Evolutionary conservation across 2,113 vertebrate genomes (phyloP).

Genomic region (Alosa alosa): DNA sequence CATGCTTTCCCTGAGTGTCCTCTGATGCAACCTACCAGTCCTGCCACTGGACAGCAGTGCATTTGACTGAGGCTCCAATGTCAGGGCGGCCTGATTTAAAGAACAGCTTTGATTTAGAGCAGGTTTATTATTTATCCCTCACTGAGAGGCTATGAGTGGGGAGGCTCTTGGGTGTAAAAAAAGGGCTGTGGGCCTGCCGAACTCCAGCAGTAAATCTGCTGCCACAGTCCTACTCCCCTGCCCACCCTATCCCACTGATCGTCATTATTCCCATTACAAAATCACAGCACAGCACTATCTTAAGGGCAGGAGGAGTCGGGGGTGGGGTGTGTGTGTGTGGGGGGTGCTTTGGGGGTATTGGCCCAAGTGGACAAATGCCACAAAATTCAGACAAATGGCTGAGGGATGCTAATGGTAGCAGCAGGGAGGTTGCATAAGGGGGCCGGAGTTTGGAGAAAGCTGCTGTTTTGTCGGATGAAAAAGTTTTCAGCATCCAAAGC

Average conservation of each 20-base stretch:
- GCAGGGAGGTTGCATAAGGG: background rate
- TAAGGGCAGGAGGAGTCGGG: background rate
- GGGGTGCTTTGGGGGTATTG: background rate
- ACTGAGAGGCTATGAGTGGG: background rate
- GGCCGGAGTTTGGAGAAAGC: background rate
- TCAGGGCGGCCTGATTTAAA: background rate
- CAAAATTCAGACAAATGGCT: slow-evolving; percentile 32
- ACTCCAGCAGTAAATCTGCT: slow-evolving; percentile 45
- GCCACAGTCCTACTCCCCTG: background rate
- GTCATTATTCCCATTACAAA: slow-evolving; percentile 38
- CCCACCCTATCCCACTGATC: background rate
- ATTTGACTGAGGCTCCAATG: background rate
- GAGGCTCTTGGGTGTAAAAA: background rate
- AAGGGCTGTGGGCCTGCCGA: slow-evolving; percentile 5
- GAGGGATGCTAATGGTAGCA: background rate
- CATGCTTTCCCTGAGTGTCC: background rate
- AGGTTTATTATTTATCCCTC: background rate
- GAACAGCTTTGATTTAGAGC: background rate
- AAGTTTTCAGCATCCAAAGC: background rate
- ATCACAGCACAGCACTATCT: background rate
- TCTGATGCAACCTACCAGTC: background rate
- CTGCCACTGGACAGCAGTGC: background rate
- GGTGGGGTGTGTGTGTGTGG: background rate
- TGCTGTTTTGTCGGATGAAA: slow-evolving; percentile 1
- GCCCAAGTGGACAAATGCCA: slow-evolving; percentile 20